Evolutionary conservation across 23 tunicate genomes (phyloP), one percentile per base, ranked within the genome.

Genomic region (Oikopleura dioica): DNA sequence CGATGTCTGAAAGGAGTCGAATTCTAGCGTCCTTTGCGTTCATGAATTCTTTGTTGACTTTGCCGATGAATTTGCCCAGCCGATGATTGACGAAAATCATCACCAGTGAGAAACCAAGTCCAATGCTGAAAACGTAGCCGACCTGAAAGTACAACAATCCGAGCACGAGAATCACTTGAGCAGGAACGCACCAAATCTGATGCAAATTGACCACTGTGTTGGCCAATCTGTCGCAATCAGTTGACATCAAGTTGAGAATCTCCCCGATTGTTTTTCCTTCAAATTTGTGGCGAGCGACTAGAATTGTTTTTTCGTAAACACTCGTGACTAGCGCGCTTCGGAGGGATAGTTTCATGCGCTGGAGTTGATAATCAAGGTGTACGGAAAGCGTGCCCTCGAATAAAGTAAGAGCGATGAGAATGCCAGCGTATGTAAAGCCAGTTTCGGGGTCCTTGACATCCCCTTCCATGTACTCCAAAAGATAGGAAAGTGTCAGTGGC

Each of bases 141-240:
- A 91, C 86, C 83, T 91, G 97, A 12, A 37, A 35, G 44, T 85
- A 85, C 0, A 91, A 82, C n/a, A 91, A 78, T 59, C 75, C 63
- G 38, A 91, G 72, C 35, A 91, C 82, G n/a, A 82, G 79, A 36
- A 78, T 80, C 75, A 85, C 92, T 91, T 91, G 97, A 50, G 85
- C 80, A 5, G 97, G 97, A 24, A 91, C 75, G 80, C 97, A 82
- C 97, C 97, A 91, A 67, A 91, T 82, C 81, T 85, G 87, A 59
- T 91, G 97, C 75, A 91, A 91, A 82, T 91, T 91, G 1, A 84
- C 79, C 59, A 79, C 80, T 37, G 85, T 82, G 79, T 85, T 85
- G 5, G 85, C 87, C 28, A 91, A 80, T 32, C 97, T 68, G 37
- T 91, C 82, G 16, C 82, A 84, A 78, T 91, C 97, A 4, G 97